phyloP scores from a whole-genome alignment of 2,113 vertebrate species.

The Dunckerocampus dactyliophorus region DNA sequence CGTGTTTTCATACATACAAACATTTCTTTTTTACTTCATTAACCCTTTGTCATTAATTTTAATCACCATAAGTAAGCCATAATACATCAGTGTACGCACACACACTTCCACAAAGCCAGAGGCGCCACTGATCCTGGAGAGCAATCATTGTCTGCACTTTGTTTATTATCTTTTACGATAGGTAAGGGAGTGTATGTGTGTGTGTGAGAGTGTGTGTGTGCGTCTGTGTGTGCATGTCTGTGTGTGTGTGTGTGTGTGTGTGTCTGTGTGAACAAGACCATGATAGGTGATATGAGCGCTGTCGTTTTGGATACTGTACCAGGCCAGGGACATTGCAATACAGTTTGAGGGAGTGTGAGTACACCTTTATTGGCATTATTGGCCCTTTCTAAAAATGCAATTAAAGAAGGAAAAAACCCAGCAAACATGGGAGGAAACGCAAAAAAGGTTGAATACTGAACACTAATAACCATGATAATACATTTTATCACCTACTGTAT shows the following conservation, averaged over 20 bases:
- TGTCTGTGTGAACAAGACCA: not conserved
- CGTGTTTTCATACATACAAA: conserved; percentile 1
- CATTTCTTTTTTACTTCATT: conserved; percentile 40
- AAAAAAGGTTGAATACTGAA: too few species aligned
- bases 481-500: too few species aligned
- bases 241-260: not conserved
- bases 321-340: too few species aligned
- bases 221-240: too few species aligned
- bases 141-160: conserved; percentile 64
- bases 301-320: too few species aligned
- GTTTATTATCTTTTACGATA: conserved; percentile 62
- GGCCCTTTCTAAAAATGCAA: too few species aligned
- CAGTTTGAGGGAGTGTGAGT: too few species aligned
- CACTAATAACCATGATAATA: too few species aligned
- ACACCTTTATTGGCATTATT: too few species aligned
- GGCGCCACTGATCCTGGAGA: conserved; percentile 61
- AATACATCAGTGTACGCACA: conserved; percentile 38
- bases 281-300: not conserved
- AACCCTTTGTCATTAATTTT: conserved; percentile 64
- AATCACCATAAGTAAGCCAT: conserved; percentile 56
- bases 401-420: too few species aligned
- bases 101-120: conserved; percentile 40
- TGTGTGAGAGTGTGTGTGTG: conserved; percentile 4
- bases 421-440: too few species aligned
- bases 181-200: conserved; percentile 33